Base-by-base conservation (phyloP, 2,113 vertebrate genomes). In the Peromyscus polionotus region DNA sequence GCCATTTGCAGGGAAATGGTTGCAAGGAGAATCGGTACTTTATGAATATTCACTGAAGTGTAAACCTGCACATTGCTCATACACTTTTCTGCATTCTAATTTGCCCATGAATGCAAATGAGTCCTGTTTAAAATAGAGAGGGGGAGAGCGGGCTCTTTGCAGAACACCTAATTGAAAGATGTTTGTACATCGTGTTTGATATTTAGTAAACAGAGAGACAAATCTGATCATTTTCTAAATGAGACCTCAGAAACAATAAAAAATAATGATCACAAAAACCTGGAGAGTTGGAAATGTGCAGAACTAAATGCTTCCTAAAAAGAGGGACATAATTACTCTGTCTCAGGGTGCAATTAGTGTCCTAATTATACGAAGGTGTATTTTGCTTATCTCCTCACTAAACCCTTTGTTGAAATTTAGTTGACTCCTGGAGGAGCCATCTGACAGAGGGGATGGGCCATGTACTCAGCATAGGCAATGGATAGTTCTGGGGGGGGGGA, bases 81-180 rank as follows among this genome's bases (percentile, higher is more conserved):
- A 91, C 73, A 97, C 95, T 94, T 93, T 98, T 97, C 97, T 98
- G 98, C 97, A 98, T 98, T 95, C 75, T 19, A 98, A 98, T 97
- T 98, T 98, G 95, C 96, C 98, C 96, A 98, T 97, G 98, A 98
- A 99, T 98, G 98, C 94, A 98, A 99, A 98, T 98, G 86, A 97
- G 91, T 97, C 96, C 97, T 95, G 97, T 98, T 98, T 98, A 93
- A 98, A 98, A 97, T 26, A 97, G 93, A 97, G 91, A 97, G 14
- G 90, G 92, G 97, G 90, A 96, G 95, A 92, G 90, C 70, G 2
- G 96, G 93, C 92, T 98, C 98, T 97, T 97, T 65, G 92, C 93
- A 98, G 97, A 97, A 96, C 94, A 97, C 95, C 96, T 98, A 97
- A 98, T 96, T 97, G 97, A 98, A 98, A 98, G 92, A 97, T 97